phyloP scores from a whole-genome alignment of 2,888 invertebrate genomes.

The Dysmachus trigonus region DNA sequence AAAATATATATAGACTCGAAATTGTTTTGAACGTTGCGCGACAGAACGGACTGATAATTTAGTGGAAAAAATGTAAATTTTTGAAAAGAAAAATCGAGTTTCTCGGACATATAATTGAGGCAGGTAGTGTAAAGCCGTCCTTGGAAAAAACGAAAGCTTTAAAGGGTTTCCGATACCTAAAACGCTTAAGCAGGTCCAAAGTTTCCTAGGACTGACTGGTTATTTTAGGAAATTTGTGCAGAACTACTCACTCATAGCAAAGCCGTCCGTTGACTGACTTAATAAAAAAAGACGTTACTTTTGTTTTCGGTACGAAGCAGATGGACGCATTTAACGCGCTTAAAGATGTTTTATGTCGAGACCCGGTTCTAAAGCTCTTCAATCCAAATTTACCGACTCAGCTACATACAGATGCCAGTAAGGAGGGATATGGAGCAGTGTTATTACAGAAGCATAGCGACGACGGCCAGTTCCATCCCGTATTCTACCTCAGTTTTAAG shows the following conservation, averaged over 20 bases:
- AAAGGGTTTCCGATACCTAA: slow-evolving; percentile 51
- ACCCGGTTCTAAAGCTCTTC: slow-evolving; percentile 44
- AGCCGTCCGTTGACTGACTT: slow-evolving; percentile 49
- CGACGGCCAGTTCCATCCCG: slow-evolving; percentile 6
- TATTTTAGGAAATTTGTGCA: too few species aligned
- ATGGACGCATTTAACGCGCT: slow-evolving; percentile 50
- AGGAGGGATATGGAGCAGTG: slow-evolving; percentile 3
- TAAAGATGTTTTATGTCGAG: background rate
- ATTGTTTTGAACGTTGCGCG: slow-evolving; percentile 39
- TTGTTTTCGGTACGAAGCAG: slow-evolving; percentile 48
- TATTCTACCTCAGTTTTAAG: background rate
- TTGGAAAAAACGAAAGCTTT: slow-evolving; percentile 49
- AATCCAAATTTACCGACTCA: background rate
- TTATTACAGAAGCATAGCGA: background rate
- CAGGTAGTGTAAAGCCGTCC: slow-evolving; percentile 47
- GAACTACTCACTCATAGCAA: slow-evolving; percentile 48
- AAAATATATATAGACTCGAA: slow-evolving; percentile 39
- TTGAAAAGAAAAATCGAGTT: slow-evolving; percentile 50
- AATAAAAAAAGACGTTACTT: slow-evolving; percentile 45
- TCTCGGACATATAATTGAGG: slow-evolving; percentile 49
- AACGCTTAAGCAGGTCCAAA: slow-evolving; percentile 51
- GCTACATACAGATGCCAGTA: slow-evolving; percentile 1
- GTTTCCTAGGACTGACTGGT: slow-evolving; percentile 54
- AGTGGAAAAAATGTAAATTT: slow-evolving; percentile 52
- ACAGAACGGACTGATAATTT: slow-evolving; percentile 47